Conservation (phyloP, 2,888 invertebrate species). For the Lypha dubia region DNA sequence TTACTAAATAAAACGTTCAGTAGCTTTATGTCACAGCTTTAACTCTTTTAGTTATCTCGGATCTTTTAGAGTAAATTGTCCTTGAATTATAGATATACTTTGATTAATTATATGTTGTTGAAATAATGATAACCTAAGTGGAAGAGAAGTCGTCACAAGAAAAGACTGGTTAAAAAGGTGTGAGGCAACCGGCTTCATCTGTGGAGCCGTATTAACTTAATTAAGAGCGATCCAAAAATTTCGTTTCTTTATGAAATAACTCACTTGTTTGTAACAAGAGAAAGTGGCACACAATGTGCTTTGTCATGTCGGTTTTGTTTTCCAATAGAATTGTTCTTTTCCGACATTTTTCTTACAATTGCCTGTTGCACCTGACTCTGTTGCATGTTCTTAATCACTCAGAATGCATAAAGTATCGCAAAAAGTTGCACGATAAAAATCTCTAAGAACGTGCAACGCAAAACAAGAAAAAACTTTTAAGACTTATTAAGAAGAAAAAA, state of each 20-base stretch:
- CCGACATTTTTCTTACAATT: background rate
- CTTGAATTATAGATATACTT: too few species aligned
- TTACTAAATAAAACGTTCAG: too few species aligned
- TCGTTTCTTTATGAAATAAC: background rate
- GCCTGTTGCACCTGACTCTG: slow-evolving; percentile 34
- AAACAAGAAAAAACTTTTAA: slow-evolving; percentile 42
- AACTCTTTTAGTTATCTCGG: too few species aligned
- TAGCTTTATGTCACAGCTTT: too few species aligned
- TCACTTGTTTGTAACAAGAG: background rate
- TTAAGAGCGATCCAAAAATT: too few species aligned
- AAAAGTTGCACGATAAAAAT: background rate
- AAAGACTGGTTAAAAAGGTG: too few species aligned
- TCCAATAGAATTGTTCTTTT: background rate
- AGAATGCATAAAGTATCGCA: slow-evolving; percentile 10
- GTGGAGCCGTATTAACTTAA: too few species aligned
- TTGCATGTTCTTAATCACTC: slow-evolving; percentile 52
- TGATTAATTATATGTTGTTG: too few species aligned
- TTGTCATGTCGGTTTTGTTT: background rate
- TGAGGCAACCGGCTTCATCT: too few species aligned
- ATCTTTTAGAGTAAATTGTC: too few species aligned
- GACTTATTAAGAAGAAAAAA: slow-evolving; percentile 49
- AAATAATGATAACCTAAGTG: too few species aligned
- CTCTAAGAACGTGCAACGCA: slow-evolving; percentile 9
- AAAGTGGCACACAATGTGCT: background rate
- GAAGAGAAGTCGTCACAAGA: too few species aligned